A percentile compares a stretch with the other conserved stretches of the same genome.
These are phyloP conservation scores for Caenorhabditis remanei DNA, from an alignment of 1,140 invertebrate species.

Conservation along the genomic window DNA sequence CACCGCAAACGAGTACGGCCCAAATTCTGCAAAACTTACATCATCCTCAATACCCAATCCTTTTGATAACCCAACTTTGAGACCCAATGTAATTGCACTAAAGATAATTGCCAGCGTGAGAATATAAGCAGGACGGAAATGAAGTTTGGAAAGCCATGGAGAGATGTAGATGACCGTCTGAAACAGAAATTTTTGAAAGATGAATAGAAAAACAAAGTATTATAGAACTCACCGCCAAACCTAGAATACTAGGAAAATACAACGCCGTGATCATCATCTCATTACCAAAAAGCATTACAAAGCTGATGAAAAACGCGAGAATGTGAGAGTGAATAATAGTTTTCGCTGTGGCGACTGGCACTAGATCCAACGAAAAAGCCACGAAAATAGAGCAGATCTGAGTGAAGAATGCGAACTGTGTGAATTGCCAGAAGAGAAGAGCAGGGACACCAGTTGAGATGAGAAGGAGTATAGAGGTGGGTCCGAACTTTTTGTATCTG, in stretches of 20 bases:
- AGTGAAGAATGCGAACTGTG: slow-evolving; percentile 85
- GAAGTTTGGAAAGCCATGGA: slow-evolving; percentile 72
- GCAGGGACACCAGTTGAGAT: slow-evolving; percentile 78
- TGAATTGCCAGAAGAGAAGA: slow-evolving; percentile 84
- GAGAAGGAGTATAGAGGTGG: slow-evolving; percentile 71
- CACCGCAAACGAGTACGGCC: too few species aligned
- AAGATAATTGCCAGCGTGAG: slow-evolving; percentile 78
- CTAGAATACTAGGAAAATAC: slow-evolving; percentile 79
- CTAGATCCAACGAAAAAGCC: slow-evolving; percentile 82
- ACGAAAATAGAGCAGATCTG: slow-evolving; percentile 81
- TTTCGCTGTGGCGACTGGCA: slow-evolving; percentile 73
- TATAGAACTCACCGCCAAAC: slow-evolving; percentile 78
- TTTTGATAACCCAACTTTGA: slow-evolving; percentile 80
- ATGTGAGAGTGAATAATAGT: slow-evolving; percentile 80
- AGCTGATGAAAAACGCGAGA: slow-evolving; percentile 68
- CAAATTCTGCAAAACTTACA: too few species aligned
- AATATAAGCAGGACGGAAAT: slow-evolving; percentile 75
- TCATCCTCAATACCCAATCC: slow-evolving; percentile 81
- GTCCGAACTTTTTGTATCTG: slow-evolving; percentile 64
- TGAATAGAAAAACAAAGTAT: background rate
- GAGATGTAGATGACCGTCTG: slow-evolving; percentile 79
- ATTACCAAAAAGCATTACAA: slow-evolving; percentile 82
- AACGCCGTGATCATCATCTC: slow-evolving; percentile 84
- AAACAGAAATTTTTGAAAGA: slow-evolving; percentile 68
- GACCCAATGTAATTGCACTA: slow-evolving; percentile 77